Evolutionary conservation across 2,797 vertebrate species (phyloP).

Genomic region (Mus caroli): DNA sequence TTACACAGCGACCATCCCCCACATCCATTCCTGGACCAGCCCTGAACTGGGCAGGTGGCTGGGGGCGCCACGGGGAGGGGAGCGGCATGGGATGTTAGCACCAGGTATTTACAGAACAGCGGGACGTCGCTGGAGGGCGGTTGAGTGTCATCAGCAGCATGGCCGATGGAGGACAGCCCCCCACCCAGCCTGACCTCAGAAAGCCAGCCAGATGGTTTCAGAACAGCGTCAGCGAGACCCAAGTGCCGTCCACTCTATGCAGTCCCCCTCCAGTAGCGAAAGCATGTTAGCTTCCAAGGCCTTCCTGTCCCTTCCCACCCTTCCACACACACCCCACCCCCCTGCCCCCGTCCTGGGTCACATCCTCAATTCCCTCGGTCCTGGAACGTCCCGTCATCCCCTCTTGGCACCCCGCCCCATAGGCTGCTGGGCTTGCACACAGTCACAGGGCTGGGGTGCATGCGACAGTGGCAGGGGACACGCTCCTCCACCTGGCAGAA

Average conservation of each 20-base stretch:
- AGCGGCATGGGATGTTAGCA: constrained; percentile 72
- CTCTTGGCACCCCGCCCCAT: constrained; percentile 25
- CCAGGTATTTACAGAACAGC: constrained; percentile 85
- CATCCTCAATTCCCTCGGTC: background rate
- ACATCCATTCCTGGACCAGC: background rate
- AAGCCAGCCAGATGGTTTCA: constrained; percentile 33
- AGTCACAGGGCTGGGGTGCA: constrained; percentile 70
- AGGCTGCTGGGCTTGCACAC: constrained; percentile 64
- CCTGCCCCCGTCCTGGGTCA: background rate
- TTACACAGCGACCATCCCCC: constrained; percentile 64
- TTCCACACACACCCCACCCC: background rate
- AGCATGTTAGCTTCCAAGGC: background rate
- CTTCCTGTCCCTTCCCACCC: background rate
- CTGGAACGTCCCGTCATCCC: constrained; percentile 26
- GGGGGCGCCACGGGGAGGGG: background rate
- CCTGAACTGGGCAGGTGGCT: background rate
- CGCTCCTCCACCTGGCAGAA: constrained; percentile 68
- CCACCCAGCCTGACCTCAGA: background rate
- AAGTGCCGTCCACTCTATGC: background rate
- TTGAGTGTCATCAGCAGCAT: constrained; percentile 39
- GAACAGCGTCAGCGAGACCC: background rate
- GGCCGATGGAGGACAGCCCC: background rate
- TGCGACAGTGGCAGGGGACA: constrained; percentile 66
- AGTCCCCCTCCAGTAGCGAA: background rate
- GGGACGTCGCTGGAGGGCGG: background rate